phyloP scores from a whole-genome alignment of 2,797 vertebrate genomes.

The Sylvia borin region DNA sequence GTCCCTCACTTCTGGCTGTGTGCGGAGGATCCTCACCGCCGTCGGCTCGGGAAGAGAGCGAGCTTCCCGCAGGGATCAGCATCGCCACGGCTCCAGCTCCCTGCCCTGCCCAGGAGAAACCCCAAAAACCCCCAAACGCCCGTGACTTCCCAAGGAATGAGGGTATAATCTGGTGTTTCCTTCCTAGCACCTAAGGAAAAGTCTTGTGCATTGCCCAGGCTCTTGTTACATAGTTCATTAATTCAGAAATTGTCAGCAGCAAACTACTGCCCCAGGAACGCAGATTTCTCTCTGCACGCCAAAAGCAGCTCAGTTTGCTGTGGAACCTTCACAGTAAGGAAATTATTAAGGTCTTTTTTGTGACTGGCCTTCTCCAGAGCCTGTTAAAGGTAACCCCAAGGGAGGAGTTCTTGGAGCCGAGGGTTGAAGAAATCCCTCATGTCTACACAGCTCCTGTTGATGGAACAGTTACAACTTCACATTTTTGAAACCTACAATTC shows the following conservation, averaged over 20 bases:
- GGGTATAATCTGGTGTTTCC: neutral
- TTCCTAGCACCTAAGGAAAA: neutral
- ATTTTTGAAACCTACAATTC: neutral
- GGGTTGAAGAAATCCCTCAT: neutral
- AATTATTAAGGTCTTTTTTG: neutral
- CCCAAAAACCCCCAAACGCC: neutral
- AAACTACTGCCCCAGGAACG: neutral
- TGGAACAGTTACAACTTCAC: neutral
- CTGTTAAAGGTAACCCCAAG: neutral
- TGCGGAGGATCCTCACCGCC: rapidly evolving
- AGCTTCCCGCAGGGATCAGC: neutral
- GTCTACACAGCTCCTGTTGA: neutral
- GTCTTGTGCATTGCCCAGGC: neutral
- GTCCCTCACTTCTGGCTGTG: neutral
- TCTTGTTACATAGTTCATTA: neutral
- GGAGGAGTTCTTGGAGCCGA: neutral
- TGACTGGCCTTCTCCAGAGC: neutral
- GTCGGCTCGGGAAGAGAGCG: neutral
- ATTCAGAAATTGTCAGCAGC: neutral
- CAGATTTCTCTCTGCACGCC: neutral
- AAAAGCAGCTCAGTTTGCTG: neutral
- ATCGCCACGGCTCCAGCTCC: neutral
- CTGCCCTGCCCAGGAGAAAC: too few species aligned
- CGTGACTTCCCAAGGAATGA: neutral
- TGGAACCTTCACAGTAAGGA: neutral